Conservation (phyloP, 2,113 vertebrate species). For the Toxotes chatareus region DNA sequence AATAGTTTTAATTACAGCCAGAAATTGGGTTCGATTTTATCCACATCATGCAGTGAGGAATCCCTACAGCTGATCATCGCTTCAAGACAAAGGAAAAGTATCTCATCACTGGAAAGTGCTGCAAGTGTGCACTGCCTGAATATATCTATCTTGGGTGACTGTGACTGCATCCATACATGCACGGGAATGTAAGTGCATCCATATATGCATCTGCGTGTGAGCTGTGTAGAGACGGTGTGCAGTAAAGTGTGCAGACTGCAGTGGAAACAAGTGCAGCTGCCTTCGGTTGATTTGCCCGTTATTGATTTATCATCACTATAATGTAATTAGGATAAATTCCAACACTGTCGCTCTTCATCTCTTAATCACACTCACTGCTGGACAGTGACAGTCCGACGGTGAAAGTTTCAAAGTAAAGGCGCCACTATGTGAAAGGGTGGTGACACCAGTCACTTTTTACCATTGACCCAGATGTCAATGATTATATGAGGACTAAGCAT, state of each 20-base stretch:
- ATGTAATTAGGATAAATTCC: constrained; percentile 71
- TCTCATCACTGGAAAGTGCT: constrained; percentile 11
- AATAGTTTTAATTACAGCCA: constrained; percentile 79
- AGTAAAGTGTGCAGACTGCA: constrained; percentile 19
- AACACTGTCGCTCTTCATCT: constrained; percentile 34
- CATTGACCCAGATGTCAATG: constrained; percentile 43
- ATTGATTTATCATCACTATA: constrained; percentile 64
- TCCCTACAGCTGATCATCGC: constrained; percentile 54
- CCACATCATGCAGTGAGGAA: constrained; percentile 63
- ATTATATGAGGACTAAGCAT: background rate
- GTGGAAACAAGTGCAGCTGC: constrained; percentile 32
- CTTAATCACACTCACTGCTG: constrained; percentile 53
- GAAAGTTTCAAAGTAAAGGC: constrained; percentile 40
- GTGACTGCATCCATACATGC: background rate
- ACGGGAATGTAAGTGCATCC: background rate
- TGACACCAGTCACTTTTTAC: constrained; percentile 35
- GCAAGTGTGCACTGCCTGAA: background rate
- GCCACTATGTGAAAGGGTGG: constrained; percentile 28
- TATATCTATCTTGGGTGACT: too few species aligned
- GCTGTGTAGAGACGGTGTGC: background rate
- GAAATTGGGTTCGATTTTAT: constrained; percentile 78
- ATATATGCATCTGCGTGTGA: background rate
- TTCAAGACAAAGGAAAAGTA: constrained; percentile 57
- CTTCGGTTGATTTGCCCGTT: constrained; percentile 54
- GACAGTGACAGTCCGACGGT: constrained; percentile 51